Evolutionary conservation across 2,888 invertebrate species (phyloP).

Genomic region (Diploptera punctata): DNA sequence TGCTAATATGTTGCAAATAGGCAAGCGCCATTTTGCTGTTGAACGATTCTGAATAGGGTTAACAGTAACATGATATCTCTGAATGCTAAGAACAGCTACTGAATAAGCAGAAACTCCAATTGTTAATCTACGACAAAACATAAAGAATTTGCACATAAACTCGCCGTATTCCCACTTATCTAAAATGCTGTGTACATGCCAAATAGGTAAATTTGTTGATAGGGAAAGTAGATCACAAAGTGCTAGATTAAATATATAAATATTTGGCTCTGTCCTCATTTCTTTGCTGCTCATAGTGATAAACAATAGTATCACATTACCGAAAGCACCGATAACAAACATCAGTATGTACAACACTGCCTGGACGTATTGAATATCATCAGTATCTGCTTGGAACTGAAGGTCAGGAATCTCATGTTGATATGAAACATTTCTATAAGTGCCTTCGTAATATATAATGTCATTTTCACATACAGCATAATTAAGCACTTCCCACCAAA

Average conservation of each 20-base stretch:
- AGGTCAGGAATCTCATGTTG: neutral
- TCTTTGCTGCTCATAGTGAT: neutral
- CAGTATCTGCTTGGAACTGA: too few relatives aligned
- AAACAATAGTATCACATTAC: neutral
- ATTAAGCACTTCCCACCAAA: neutral
- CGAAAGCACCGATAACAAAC: neutral
- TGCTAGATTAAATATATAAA: neutral
- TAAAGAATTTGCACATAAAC: slow-evolving; percentile 1
- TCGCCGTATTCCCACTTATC: neutral
- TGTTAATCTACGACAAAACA: neutral
- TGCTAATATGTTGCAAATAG: neutral
- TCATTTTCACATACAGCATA: neutral
- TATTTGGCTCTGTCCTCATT: neutral
- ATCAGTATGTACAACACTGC: neutral
- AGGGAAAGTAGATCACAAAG: neutral
- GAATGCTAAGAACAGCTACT: slow-evolving; percentile 3
- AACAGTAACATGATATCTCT: neutral
- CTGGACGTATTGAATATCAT: neutral
- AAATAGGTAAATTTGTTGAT: neutral
- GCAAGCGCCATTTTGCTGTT: neutral
- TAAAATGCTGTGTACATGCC: neutral
- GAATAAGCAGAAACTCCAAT: neutral
- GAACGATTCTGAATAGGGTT: neutral
- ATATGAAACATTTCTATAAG: neutral
- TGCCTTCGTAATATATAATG: neutral